phyloP scores from a whole-genome alignment of 37 sponge, comb jelly and placozoan species.

The Amphimedon queenslandica region DNA sequence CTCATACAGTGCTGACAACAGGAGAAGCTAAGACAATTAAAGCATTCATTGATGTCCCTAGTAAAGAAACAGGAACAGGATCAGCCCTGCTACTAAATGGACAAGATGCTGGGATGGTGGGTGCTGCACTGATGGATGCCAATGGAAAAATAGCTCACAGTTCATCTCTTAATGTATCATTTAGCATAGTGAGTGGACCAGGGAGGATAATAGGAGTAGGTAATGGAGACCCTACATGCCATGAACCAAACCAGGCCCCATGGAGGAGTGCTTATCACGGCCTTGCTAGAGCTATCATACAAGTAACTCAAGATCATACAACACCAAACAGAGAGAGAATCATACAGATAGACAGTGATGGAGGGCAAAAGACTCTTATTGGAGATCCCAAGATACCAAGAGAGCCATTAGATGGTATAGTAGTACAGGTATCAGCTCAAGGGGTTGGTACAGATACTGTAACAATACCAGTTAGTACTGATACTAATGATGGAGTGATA shows the following conservation, averaged over 20 bases:
- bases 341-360: slow-evolving; percentile 43
- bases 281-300: slow-evolving; percentile 42
- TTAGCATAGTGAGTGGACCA: no score
- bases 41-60: slow-evolving; percentile 29
- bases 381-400: not conserved
- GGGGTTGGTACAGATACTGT: slow-evolving; percentile 33
- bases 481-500: no score
- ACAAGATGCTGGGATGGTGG: slow-evolving; percentile 52
- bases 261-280: slow-evolving; percentile 66
- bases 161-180: slow-evolving; percentile 35
- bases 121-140: slow-evolving; percentile 40
- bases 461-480: slow-evolving; percentile 37
- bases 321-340: slow-evolving; percentile 29
- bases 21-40: slow-evolving; percentile 12
- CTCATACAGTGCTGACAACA: slow-evolving; percentile 32
- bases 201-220: slow-evolving; percentile 49
- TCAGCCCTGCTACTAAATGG: slow-evolving; percentile 47
- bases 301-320: slow-evolving; percentile 36
- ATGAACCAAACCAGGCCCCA: slow-evolving; percentile 48
- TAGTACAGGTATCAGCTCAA: slow-evolving; percentile 37
- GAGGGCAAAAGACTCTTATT: slow-evolving; percentile 36
- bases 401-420: slow-evolving; percentile 4
- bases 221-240: slow-evolving; percentile 51
- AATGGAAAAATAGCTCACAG: slow-evolving; percentile 22
- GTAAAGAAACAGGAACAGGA: slow-evolving; percentile 35